phyloP scores from a whole-genome alignment of 2,888 invertebrate species.

The Orthosia cruda region DNA sequence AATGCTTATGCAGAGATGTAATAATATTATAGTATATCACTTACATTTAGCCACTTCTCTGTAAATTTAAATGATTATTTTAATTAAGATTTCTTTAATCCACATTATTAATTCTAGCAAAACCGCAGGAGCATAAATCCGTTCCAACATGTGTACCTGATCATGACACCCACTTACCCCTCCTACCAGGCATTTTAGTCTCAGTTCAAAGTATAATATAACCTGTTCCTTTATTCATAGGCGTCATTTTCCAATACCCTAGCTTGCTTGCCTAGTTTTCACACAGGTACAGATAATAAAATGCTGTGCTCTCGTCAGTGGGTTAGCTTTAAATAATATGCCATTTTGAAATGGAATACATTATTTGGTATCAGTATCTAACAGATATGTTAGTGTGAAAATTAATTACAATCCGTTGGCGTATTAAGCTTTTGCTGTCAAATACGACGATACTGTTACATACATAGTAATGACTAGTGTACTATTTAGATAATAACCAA shows the following conservation, averaged over 20 bases:
- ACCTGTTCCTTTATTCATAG: conserved; percentile 68
- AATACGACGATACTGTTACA: conserved; percentile 8
- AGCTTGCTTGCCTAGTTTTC: background rate
- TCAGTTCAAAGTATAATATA: conserved; percentile 68
- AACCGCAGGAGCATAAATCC: conserved; percentile 30
- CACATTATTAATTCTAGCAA: background rate
- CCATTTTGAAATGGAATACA: conserved; percentile 40
- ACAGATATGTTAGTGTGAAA: conserved; percentile 37
- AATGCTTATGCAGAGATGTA: no score
- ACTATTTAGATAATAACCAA: background rate
- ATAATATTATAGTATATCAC: no score
- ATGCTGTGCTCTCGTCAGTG: conserved; percentile 18
- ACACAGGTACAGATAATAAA: conserved; percentile 26
- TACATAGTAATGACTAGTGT: background rate
- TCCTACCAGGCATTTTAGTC: background rate
- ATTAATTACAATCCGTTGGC: conserved; percentile 41
- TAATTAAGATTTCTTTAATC: background rate
- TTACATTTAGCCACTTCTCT: background rate
- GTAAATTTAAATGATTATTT: background rate
- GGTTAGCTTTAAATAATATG: conserved; percentile 34
- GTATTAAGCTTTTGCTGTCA: conserved; percentile 37
- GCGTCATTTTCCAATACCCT: conserved; percentile 68
- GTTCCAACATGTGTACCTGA: conserved; percentile 53
- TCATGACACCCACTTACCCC: background rate
- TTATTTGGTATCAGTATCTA: conserved; percentile 42